phyloP scores from a whole-genome alignment of 1,140 invertebrate species.

The Atta colombica region DNA sequence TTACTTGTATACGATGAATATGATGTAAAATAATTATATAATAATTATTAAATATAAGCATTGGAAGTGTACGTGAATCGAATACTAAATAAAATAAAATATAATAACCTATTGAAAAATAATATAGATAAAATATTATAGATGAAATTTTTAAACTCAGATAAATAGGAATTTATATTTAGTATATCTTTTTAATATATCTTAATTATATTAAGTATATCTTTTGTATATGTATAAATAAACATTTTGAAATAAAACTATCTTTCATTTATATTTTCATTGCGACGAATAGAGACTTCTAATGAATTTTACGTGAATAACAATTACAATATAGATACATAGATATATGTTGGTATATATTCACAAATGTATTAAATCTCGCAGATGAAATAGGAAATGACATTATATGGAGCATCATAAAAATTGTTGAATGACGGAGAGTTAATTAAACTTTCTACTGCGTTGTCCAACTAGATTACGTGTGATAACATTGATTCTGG shows the following conservation, averaged over 20 bases:
- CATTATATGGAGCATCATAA: background rate
- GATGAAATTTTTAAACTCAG: background rate
- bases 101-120: too few relatives aligned
- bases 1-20: background rate
- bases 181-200: background rate
- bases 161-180: background rate
- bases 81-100: constrained; percentile 2
- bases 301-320: background rate
- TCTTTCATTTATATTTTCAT: background rate
- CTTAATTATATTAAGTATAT: background rate
- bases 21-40: background rate
- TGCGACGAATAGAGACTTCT: background rate
- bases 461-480: constrained; percentile 17
- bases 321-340: background rate
- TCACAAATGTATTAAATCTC: background rate
- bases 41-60: background rate
- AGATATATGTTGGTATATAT: background rate
- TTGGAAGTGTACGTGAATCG: background rate
- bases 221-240: background rate
- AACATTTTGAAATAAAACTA: background rate
- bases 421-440: constrained; percentile 20
- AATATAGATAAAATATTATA: too few relatives aligned
- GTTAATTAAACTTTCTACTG: background rate
- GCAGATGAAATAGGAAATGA: background rate
- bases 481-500: constrained; percentile 34